Conservation (phyloP, 2,888 invertebrate species). For the Drosophila suboccidentalis region DNA sequence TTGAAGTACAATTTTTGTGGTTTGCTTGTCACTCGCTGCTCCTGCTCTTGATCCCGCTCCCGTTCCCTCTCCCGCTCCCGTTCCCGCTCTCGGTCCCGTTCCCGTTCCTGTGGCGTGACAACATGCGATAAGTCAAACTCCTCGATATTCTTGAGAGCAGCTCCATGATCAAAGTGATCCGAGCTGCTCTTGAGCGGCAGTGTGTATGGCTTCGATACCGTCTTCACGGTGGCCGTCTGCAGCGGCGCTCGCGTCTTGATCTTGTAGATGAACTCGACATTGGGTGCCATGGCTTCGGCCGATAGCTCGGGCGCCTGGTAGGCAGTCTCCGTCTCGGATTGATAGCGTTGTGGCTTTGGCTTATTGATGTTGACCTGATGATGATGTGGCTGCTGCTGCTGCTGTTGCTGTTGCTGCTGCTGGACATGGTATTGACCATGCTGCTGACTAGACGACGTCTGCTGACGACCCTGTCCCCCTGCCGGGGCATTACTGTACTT, state of each 20-base stretch:
- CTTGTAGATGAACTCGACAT: constrained; percentile 85
- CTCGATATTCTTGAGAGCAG: constrained; percentile 83
- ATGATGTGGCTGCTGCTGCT: constrained; percentile 22
- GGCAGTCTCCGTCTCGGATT: constrained; percentile 74
- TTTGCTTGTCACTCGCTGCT: constrained; percentile 56
- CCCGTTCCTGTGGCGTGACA: constrained; percentile 72
- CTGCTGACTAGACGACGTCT: constrained; percentile 26
- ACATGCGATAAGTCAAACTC: constrained; percentile 84
- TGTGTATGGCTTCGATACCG: constrained; percentile 81
- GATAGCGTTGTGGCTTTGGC: constrained; percentile 58
- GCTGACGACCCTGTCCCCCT: constrained; percentile 26
- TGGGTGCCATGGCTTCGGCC: constrained; percentile 80
- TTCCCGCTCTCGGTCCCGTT: constrained; percentile 60
- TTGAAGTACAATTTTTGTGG: constrained; percentile 84
- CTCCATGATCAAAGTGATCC: constrained; percentile 84
- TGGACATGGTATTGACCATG: constrained; percentile 32
- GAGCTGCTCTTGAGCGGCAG: constrained; percentile 68
- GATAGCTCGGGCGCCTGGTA: constrained; percentile 71
- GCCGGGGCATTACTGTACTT: constrained; percentile 66
- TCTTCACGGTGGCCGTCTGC: constrained; percentile 84
- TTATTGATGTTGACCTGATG: constrained; percentile 6
- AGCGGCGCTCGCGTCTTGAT: constrained; percentile 83
- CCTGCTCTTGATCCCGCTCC: constrained; percentile 48
- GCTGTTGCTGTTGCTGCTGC: constrained; percentile 31
- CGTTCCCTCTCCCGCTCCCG: constrained; percentile 55